Conservation (phyloP, 2,797 vertebrate species). For the Malurus leucopterus region DNA sequence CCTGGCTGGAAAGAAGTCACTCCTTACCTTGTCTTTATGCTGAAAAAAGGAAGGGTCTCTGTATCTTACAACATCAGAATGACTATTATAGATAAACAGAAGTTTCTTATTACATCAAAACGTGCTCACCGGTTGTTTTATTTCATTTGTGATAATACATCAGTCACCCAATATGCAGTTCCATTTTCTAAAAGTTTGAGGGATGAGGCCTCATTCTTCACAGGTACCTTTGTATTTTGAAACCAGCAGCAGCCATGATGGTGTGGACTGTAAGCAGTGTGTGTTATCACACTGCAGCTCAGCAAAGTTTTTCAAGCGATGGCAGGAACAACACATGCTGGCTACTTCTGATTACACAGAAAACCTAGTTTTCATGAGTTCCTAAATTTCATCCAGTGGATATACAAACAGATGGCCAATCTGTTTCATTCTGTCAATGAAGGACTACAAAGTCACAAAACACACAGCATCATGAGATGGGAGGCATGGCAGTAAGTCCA, state of each 20-base stretch:
- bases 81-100: not conserved
- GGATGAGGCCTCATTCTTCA: not conserved
- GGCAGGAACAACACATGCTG: not conserved
- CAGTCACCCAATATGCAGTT: not conserved
- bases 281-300: not conserved
- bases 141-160: not conserved
- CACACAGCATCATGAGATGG: not conserved
- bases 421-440: not conserved
- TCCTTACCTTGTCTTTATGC: not conserved
- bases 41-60: not conserved
- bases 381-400: not conserved
- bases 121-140: not conserved
- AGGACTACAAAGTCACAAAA: not conserved
- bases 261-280: not conserved
- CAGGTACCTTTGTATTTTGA: not conserved
- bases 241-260: not conserved
- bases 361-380: not conserved
- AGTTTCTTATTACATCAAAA: not conserved
- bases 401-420: not conserved
- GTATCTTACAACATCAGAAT: not conserved
- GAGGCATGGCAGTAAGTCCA: not conserved
- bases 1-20: not conserved
- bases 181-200: not conserved
- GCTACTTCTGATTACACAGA: not conserved
- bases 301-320: not conserved